These are phyloP conservation scores for Drosophila tsacasi DNA, from an alignment of 1,140 invertebrate genomes.

Conservation along the genomic window DNA sequence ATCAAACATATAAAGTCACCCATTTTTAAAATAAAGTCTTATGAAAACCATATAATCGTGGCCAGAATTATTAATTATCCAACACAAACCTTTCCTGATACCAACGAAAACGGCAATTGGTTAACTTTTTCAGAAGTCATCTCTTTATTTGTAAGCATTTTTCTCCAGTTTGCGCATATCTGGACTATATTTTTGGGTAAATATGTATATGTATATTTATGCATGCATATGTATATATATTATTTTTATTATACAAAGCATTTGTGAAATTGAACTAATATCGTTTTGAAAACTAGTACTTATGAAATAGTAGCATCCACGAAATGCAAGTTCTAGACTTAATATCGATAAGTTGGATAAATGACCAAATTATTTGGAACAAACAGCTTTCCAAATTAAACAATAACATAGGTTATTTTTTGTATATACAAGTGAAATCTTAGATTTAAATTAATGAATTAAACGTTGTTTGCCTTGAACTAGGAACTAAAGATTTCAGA, in stretches of 20 bases:
- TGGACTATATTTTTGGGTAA: not conserved
- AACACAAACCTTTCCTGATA: not conserved
- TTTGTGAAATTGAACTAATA: not conserved
- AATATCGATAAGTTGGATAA: not conserved
- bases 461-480: not conserved
- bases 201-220: not conserved
- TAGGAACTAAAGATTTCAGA: conserved; percentile 1
- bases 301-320: conserved; percentile 1
- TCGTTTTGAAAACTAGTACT: not conserved
- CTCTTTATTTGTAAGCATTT: conserved; percentile 10
- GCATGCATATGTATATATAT: conserved; percentile 2
- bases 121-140: conserved; percentile 19
- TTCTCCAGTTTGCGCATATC: not conserved
- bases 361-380: not conserved
- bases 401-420: not conserved
- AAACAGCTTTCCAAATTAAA: not conserved
- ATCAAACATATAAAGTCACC: not conserved
- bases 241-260: conserved; percentile 2
- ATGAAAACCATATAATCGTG: not conserved
- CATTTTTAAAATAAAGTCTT: conserved; percentile 2
- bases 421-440: not conserved
- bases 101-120: not conserved
- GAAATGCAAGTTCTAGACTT: not conserved
- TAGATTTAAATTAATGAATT: not conserved
- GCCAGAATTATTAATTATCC: not conserved